phyloP scores from a whole-genome alignment of 2,888 invertebrate genomes.

The Zaprionus obscuricornis region DNA sequence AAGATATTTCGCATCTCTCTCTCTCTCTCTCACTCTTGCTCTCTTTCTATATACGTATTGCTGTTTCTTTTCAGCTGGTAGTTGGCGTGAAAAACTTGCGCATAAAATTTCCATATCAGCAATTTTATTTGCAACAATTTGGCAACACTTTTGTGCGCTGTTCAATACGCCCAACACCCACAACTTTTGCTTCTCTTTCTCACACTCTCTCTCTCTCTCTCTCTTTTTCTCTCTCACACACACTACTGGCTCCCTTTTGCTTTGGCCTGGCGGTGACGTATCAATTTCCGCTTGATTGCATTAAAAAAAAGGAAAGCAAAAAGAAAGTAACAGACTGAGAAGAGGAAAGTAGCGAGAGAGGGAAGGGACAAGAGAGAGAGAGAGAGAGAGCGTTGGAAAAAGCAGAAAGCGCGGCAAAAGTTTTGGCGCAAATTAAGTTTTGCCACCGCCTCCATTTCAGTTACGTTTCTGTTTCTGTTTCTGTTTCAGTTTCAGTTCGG shows the following conservation, averaged over 20 bases:
- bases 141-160: conserved; percentile 64
- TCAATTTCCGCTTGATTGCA: conserved; percentile 78
- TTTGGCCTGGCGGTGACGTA: conserved; percentile 63
- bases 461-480: no score
- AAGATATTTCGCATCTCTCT: background rate
- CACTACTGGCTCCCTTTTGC: background rate
- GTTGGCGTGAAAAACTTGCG: conserved; percentile 54
- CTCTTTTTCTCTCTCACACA: no score
- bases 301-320: conserved; percentile 45
- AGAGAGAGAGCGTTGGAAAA: background rate
- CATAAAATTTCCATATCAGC: conserved; percentile 75
- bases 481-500: no score
- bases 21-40: background rate
- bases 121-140: conserved; percentile 78
- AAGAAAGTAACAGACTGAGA: conserved; percentile 9
- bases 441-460: conserved; percentile 1
- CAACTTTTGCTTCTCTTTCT: background rate
- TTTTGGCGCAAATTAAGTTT: conserved; percentile 73
- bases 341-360: background rate
- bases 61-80: background rate
- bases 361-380: conserved; percentile 1
- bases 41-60: background rate
- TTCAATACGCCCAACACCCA: background rate
- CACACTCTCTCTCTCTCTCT: background rate
- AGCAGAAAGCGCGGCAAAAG: conserved; percentile 47